Conservation (phyloP, 2,113 vertebrate species). For the Thalassarche chlororhynchos region DNA sequence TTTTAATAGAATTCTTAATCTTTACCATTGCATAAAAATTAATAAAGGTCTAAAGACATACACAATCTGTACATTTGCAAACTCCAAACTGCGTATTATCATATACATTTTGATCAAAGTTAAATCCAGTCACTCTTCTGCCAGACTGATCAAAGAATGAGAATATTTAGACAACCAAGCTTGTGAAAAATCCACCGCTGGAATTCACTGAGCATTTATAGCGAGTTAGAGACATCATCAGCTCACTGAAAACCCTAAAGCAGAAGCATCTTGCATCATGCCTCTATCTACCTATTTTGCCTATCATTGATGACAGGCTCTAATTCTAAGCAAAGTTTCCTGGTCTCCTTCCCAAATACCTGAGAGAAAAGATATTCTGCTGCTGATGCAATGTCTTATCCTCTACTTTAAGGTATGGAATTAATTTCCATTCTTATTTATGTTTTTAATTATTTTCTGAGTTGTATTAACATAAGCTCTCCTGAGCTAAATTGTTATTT, state of each 20-base stretch:
- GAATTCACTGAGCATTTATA: not conserved
- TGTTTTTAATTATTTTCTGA: constrained; percentile 39
- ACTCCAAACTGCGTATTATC: not conserved
- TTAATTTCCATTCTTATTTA: constrained; percentile 34
- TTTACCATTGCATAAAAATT: not conserved
- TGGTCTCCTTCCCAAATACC: not conserved
- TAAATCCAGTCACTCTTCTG: not conserved
- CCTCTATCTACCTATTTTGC: not conserved
- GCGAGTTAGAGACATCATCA: not conserved
- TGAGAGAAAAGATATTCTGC: not conserved
- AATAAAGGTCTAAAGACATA: not conserved
- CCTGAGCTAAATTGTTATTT: constrained; percentile 36
- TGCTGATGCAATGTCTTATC: not conserved
- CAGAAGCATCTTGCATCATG: not conserved
- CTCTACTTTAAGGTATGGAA: not conserved
- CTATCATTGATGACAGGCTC: not conserved
- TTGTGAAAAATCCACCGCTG: not conserved
- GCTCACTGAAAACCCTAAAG: not conserved
- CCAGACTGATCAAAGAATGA: not conserved
- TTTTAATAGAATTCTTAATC: not conserved
- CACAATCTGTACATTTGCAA: not conserved
- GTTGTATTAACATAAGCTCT: not conserved
- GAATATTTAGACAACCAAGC: not conserved
- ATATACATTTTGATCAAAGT: not conserved
- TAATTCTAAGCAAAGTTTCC: not conserved